Conservation (phyloP, 1,140 invertebrate genomes). For the Ylistrum balloti region DNA sequence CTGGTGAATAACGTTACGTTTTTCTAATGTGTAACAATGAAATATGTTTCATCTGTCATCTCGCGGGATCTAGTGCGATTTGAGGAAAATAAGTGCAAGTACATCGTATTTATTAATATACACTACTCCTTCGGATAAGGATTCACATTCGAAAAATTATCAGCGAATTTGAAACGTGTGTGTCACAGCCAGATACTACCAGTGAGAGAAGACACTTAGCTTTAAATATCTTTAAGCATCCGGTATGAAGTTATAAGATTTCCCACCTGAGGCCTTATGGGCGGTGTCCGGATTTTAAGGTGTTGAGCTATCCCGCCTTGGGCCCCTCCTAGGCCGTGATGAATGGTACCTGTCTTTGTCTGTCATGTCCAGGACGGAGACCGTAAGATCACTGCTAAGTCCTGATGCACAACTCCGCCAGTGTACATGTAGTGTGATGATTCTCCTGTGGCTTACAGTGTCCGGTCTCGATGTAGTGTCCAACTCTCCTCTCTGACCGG, state of each 20-base stretch:
- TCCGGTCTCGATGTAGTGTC: not conserved
- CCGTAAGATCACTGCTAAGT: not conserved
- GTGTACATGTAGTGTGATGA: not conserved
- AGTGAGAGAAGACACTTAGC: too few relatives aligned
- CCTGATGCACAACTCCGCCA: not conserved
- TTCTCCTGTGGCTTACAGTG: not conserved
- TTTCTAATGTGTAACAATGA: too few relatives aligned
- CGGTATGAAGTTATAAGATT: not conserved
- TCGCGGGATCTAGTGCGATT: too few relatives aligned
- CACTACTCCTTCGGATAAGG: too few relatives aligned
- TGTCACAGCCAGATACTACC: too few relatives aligned
- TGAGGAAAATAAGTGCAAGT: too few relatives aligned
- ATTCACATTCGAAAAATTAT: too few relatives aligned
- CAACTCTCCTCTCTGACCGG: not conserved
- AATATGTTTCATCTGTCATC: too few relatives aligned
- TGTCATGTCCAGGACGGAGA: not conserved
- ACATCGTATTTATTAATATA: too few relatives aligned
- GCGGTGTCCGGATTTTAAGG: not conserved
- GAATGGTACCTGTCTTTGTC: slow-evolving; percentile 26
- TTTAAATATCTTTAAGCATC: too few relatives aligned
- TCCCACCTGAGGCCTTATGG: not conserved
- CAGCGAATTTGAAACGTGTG: too few relatives aligned
- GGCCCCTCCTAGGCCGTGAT: not conserved
- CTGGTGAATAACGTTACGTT: too few relatives aligned
- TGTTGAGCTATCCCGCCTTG: not conserved